Percentiles rank a stretch among this genome's conserved stretches.
Evolutionary conservation across 2,113 vertebrate genomes (phyloP).

Genomic region (Entomyzon cyanotis): DNA sequence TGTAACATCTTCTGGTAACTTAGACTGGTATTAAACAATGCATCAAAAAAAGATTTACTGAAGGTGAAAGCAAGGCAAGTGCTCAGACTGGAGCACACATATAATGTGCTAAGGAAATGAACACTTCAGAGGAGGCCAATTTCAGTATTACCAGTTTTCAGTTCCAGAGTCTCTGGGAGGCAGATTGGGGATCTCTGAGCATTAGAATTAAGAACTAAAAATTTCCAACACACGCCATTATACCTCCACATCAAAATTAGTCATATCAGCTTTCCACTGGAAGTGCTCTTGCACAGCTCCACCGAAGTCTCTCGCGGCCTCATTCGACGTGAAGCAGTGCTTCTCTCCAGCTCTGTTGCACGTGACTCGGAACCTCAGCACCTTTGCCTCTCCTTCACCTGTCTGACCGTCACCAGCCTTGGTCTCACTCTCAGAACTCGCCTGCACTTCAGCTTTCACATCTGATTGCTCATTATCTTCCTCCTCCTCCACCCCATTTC

Average conservation of each 20-base stretch:
- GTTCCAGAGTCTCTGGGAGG: background rate
- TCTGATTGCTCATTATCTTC: background rate
- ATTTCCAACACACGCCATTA: background rate
- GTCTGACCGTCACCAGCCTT: background rate
- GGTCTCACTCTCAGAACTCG: background rate
- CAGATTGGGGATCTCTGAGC: background rate
- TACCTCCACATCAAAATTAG: slow-evolving; percentile 97
- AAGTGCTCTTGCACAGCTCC: slow-evolving; percentile 94
- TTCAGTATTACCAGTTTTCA: background rate
- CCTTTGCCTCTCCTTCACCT: slow-evolving; percentile 25
- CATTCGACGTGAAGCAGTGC: slow-evolving; percentile 93
- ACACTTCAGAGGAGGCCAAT: fast-evolving
- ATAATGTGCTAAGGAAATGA: fast-evolving
- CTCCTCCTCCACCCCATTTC: background rate
- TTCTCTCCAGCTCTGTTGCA: slow-evolving; percentile 94
- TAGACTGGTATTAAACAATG: background rate
- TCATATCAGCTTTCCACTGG: slow-evolving; percentile 99
- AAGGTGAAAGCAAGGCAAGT: background rate
- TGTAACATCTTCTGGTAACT: background rate
- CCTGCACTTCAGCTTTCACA: background rate
- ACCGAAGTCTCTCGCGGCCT: slow-evolving; percentile 94
- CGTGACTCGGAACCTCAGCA: slow-evolving; percentile 89
- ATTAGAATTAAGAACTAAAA: background rate
- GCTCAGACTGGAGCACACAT: background rate
- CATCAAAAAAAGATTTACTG: background rate